Conservation (phyloP, 1,140 invertebrate species). For the Bradysia coprophila region DNA sequence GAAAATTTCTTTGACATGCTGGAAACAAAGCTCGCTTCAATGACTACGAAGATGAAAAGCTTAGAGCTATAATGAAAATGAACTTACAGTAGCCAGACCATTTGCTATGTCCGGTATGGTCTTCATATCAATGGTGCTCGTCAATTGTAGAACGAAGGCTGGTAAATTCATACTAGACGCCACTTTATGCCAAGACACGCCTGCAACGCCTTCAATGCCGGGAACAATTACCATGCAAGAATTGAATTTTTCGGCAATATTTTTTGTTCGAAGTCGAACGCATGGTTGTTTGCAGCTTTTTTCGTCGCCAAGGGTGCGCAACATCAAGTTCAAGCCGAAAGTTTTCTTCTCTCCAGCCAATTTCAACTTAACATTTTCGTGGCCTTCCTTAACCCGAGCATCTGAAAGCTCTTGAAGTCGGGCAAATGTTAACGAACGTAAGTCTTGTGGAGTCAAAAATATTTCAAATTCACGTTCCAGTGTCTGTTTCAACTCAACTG, state of each 20-base stretch:
- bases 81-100: neutral
- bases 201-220: conserved; percentile 57
- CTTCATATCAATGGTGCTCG: conserved; percentile 7
- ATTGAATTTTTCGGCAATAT: conserved; percentile 18
- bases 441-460: conserved; percentile 57
- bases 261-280: conserved; percentile 15
- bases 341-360: conserved; percentile 14
- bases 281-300: conserved; percentile 12
- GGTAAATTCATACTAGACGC: conserved; percentile 10
- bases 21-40: conserved; percentile 13
- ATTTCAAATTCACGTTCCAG: conserved; percentile 68
- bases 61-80: neutral
- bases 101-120: neutral
- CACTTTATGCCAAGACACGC: conserved; percentile 19
- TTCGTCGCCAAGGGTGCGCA: conserved; percentile 36
- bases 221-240: conserved; percentile 49
- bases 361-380: conserved; percentile 22
- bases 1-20: conserved; percentile 42
- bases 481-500: conserved; percentile 73
- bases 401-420: conserved; percentile 40
- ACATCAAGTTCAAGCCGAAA: conserved; percentile 27
- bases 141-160: conserved; percentile 14
- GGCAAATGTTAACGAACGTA: conserved; percentile 39
- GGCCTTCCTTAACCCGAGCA: conserved; percentile 22
- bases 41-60: neutral